Evolutionary conservation across 1,140 invertebrate genomes (phyloP).

Genomic region (Hirudo medicinalis): DNA sequence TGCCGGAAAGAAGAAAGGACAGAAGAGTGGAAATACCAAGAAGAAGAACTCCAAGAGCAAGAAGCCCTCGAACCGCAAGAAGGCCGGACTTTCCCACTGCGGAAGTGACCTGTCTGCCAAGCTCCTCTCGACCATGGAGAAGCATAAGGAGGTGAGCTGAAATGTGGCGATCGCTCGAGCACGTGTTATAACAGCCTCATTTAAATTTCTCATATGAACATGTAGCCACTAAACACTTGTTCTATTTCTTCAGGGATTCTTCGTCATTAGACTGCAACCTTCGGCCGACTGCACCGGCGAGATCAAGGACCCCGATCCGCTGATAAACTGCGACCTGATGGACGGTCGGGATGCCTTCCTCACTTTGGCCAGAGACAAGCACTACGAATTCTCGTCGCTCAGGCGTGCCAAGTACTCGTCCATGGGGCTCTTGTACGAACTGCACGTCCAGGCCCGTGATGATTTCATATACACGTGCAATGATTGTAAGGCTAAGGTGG

Average conservation of each 20-base stretch:
- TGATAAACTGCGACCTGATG: slow-evolving; percentile 94
- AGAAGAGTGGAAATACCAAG: slow-evolving; percentile 48
- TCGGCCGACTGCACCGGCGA: slow-evolving; percentile 80
- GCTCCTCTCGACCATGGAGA: slow-evolving; percentile 14
- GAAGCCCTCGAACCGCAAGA: slow-evolving; percentile 91
- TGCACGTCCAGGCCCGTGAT: slow-evolving; percentile 69
- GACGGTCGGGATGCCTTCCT: slow-evolving; percentile 97
- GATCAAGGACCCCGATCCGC: slow-evolving; percentile 73
- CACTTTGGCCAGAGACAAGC: slow-evolving; percentile 92
- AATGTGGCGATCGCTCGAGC: no score
- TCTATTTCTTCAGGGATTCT: slow-evolving; percentile 55
- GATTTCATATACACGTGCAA: slow-evolving; percentile 92
- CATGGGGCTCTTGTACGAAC: slow-evolving; percentile 90
- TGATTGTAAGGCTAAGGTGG: slow-evolving; percentile 84
- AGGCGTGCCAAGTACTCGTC: slow-evolving; percentile 88
- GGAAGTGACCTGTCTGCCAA: slow-evolving; percentile 41
- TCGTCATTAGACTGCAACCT: slow-evolving; percentile 87
- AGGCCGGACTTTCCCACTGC: slow-evolving; percentile 81
- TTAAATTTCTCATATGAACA: no score
- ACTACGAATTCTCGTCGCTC: slow-evolving; percentile 96
- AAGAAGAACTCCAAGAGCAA: slow-evolving; percentile 67
- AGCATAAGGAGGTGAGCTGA: slow-evolving; percentile 15
- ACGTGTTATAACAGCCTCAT: no score
- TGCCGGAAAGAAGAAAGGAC: slow-evolving; percentile 67
- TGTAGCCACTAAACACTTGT: no score